phyloP scores from a whole-genome alignment of 2,888 invertebrate species.

The Bimastos eiseni region DNA sequence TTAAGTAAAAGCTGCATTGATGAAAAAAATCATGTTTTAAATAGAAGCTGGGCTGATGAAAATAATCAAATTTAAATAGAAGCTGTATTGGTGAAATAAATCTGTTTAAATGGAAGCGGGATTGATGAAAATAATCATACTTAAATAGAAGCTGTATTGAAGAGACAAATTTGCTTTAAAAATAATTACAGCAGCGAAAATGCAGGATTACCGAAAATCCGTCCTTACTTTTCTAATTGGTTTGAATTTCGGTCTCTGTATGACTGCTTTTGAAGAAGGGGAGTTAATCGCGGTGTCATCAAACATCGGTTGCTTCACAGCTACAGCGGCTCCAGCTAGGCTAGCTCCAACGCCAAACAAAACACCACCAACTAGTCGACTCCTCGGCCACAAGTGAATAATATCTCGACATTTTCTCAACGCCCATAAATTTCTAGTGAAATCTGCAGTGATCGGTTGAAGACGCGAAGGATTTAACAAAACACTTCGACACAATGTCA shows the following conservation, averaged over 20 bases:
- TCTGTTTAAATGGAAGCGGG: too few relatives aligned
- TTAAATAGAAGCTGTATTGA: too few relatives aligned
- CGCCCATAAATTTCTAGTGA: background rate
- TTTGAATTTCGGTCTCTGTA: background rate
- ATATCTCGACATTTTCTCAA: constrained; percentile 6
- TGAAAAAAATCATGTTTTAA: too few relatives aligned
- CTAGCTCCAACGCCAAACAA: background rate
- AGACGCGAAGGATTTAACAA: background rate
- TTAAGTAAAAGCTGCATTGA: too few relatives aligned
- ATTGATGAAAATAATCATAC: too few relatives aligned
- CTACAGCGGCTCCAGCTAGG: background rate
- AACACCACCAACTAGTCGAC: background rate
- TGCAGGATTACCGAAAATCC: too few relatives aligned
- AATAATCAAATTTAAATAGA: too few relatives aligned
- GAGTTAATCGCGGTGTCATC: background rate
- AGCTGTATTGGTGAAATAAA: too few relatives aligned
- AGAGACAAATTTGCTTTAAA: too few relatives aligned
- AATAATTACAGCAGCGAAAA: too few relatives aligned
- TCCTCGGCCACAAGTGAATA: background rate
- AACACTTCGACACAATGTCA: background rate
- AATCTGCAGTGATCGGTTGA: background rate
- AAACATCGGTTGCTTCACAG: background rate
- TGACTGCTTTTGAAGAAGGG: background rate
- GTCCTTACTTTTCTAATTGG: constrained; percentile 23
- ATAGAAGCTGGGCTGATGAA: too few relatives aligned